phyloP scores from a whole-genome alignment of 2,797 vertebrate species.

The Pseudocheirus occidentalis region DNA sequence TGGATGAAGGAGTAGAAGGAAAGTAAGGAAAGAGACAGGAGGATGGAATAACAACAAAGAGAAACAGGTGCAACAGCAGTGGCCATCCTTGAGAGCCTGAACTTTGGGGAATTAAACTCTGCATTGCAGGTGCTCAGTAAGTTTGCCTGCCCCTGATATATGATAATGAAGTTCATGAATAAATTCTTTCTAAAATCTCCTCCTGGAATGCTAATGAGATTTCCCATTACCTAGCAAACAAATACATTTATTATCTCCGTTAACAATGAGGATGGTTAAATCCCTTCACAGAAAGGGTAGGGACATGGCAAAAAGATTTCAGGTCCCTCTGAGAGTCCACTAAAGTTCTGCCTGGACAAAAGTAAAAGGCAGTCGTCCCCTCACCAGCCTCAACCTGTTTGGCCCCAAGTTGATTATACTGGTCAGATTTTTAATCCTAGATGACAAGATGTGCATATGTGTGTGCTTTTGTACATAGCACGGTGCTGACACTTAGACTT shows the following conservation, averaged over 20 bases:
- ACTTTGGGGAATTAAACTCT: not conserved
- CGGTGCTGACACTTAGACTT: not conserved
- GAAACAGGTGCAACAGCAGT: not conserved
- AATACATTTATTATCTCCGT: constrained; percentile 20
- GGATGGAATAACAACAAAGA: not conserved
- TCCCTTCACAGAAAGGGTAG: not conserved
- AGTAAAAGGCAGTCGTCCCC: constrained; percentile 47
- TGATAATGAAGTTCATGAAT: constrained; percentile 35
- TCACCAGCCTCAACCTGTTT: constrained; percentile 54
- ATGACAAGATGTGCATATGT: not conserved
- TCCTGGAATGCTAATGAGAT: constrained; percentile 34
- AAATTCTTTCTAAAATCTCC: constrained; percentile 39
- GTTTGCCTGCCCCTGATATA: constrained; percentile 12
- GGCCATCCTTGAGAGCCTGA: not conserved
- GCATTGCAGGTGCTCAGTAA: constrained; percentile 13
- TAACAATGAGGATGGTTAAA: not conserved
- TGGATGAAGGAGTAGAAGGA: not conserved
- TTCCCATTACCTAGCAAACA: constrained; percentile 43
- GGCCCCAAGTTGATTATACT: constrained; percentile 24
- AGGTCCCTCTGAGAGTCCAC: not conserved
- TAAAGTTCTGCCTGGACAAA: constrained; percentile 27
- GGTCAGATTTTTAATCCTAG: constrained; percentile 59
- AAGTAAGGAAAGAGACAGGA: not conserved
- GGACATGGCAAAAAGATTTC: not conserved
- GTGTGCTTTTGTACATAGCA: not conserved